These are phyloP conservation scores for Echinometra lucunter DNA, from an alignment of 53 echinoderm and acorn worm genomes.

Conservation along the genomic window DNA sequence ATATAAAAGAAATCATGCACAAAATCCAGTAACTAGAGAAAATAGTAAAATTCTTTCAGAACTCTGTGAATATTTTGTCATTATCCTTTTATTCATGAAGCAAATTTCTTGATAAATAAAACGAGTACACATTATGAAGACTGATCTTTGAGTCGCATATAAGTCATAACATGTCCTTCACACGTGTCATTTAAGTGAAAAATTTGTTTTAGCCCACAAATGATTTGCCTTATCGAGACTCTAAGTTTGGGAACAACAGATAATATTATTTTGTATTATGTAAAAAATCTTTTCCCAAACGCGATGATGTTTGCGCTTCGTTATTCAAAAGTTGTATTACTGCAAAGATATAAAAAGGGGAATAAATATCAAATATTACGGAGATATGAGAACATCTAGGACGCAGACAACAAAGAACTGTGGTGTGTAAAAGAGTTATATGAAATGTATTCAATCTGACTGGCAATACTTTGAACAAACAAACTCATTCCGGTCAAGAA, in stretches of 20 bases:
- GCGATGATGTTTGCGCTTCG: not conserved
- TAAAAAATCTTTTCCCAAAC: not conserved
- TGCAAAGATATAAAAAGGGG: not conserved
- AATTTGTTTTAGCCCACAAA: no score
- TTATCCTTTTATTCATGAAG: no score
- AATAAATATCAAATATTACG: not conserved
- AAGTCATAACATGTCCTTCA: no score
- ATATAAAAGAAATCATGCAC: no score
- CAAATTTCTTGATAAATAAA: no score
- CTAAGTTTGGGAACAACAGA: not conserved
- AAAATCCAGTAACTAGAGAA: no score
- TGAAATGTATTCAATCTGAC: constrained; percentile 2
- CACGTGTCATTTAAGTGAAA: no score
- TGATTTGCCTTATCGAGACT: no score
- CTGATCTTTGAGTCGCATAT: no score
- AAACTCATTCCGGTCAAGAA: constrained; percentile 37
- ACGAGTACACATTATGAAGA: no score
- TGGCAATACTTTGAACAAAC: constrained; percentile 33
- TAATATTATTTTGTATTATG: not conserved
- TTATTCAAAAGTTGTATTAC: not conserved
- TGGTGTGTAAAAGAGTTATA: not conserved
- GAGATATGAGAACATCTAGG: not conserved
- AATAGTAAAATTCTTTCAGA: no score
- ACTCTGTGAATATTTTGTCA: no score
- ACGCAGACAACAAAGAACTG: not conserved